These are phyloP conservation scores for Danionella cerebrum DNA, from an alignment of 2,113 vertebrate species.

Conservation along the genomic window DNA sequence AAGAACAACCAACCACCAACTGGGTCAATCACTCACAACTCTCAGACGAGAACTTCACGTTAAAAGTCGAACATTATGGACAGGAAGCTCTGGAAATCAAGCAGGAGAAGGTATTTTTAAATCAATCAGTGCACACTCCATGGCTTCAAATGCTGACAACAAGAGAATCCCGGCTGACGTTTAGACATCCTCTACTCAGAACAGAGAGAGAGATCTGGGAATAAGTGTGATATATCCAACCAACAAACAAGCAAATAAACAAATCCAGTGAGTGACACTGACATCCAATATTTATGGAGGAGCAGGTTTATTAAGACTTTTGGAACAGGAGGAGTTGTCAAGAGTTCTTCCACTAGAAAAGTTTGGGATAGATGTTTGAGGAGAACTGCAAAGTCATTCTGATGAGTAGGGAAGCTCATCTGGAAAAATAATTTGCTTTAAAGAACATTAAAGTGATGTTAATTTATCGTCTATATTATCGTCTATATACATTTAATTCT, in stretches of 20 bases:
- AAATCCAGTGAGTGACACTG: slow-evolving; percentile 38
- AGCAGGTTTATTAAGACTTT: slow-evolving; percentile 28
- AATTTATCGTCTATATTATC: too few relatives aligned
- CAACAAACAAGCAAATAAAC: slow-evolving; percentile 37
- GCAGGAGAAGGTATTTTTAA: slow-evolving; percentile 44
- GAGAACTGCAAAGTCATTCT: slow-evolving; percentile 27
- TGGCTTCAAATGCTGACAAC: slow-evolving; percentile 40
- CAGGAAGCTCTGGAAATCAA: slow-evolving; percentile 32
- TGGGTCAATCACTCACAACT: slow-evolving; percentile 35
- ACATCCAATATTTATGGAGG: slow-evolving; percentile 26
- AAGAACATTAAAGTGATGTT: too few relatives aligned
- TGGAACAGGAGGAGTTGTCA: slow-evolving; percentile 4
- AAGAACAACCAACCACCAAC: slow-evolving; percentile 19
- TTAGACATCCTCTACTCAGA: slow-evolving; percentile 37
- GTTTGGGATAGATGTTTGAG: background rate
- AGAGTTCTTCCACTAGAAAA: background rate
- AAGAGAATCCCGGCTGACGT: slow-evolving; percentile 40
- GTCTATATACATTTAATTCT: too few relatives aligned
- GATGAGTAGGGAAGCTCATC: background rate
- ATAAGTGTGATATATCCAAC: slow-evolving; percentile 32
- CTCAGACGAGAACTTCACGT: slow-evolving; percentile 11
- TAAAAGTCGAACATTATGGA: slow-evolving; percentile 35
- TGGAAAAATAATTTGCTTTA: too few relatives aligned
- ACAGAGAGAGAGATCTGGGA: slow-evolving; percentile 29
- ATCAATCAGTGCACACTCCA: slow-evolving; percentile 31